Evolutionary conservation across 2,888 invertebrate species (phyloP).

Genomic region (Deilephila porcellus): DNA sequence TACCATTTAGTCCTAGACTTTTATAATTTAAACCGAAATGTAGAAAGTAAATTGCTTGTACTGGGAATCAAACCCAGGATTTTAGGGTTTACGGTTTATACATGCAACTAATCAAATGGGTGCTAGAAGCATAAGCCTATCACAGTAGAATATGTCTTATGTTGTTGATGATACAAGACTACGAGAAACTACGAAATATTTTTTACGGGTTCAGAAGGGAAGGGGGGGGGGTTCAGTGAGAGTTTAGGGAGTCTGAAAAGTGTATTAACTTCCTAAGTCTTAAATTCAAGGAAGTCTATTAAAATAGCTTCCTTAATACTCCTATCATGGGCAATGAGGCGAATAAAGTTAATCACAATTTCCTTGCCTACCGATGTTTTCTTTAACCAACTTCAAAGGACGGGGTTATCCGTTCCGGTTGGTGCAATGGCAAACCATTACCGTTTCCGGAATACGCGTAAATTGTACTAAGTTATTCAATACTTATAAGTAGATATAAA

Average conservation of each 20-base stretch:
- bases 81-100: no score
- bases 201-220: no score
- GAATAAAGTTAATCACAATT: neutral
- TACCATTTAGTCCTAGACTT: no score
- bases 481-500: neutral
- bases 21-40: no score
- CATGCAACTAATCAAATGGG: no score
- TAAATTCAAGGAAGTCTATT: neutral
- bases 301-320: neutral
- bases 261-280: neutral
- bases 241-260: neutral
- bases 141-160: no score
- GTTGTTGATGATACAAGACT: no score
- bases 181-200: no score
- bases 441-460: neutral
- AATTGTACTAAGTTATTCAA: neutral
- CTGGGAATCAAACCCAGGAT: no score
- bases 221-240: no score
- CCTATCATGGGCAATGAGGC: neutral
- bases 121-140: no score
- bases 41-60: no score
- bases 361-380: neutral
- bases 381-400: neutral
- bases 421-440: neutral
- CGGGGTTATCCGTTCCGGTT: constrained; percentile 3